Percentiles rank a stretch among this genome's conserved stretches.
Conservation (phyloP, 2,888 invertebrate genomes). For the Hoplodrina ambigua region DNA sequence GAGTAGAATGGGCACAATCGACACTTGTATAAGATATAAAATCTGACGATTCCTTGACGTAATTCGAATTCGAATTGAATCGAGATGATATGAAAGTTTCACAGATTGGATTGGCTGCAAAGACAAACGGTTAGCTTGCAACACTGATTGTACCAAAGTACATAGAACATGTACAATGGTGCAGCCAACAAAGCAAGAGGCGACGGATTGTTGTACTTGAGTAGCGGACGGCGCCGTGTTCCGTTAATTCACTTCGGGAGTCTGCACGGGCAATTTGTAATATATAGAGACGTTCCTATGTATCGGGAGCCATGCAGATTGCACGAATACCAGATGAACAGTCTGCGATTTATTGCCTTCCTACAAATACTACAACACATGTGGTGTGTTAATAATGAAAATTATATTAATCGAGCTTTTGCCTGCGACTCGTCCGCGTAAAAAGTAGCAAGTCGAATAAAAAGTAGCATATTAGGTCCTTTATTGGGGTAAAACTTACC, state of each 20-base stretch:
- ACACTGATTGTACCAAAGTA: constrained; percentile 32
- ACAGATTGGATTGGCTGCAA: constrained; percentile 5
- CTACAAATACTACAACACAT: constrained; percentile 12
- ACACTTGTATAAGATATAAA: constrained; percentile 21
- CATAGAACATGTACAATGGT: constrained; percentile 18
- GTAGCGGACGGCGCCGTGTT: constrained; percentile 22
- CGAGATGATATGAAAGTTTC: constrained; percentile 13
- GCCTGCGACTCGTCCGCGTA: no score
- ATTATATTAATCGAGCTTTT: no score
- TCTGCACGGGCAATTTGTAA: constrained; percentile 41
- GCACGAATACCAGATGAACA: constrained; percentile 34
- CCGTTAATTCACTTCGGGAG: constrained; percentile 54
- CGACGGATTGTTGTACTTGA: constrained; percentile 43
- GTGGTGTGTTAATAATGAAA: constrained; percentile 1
- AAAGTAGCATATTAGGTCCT: no score
- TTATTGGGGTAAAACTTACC: no score
- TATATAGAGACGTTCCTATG: constrained; percentile 30
- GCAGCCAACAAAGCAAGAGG: constrained; percentile 46
- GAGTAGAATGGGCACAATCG: not conserved
- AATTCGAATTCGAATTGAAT: constrained; percentile 28
- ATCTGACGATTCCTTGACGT: constrained; percentile 11
- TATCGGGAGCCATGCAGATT: constrained; percentile 38
- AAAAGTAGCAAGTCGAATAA: no score
- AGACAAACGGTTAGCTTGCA: constrained; percentile 29
- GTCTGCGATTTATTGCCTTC: constrained; percentile 34